Evolutionary conservation across 2,888 invertebrate species (phyloP).

Genomic region (Shargacucullia verbasci): DNA sequence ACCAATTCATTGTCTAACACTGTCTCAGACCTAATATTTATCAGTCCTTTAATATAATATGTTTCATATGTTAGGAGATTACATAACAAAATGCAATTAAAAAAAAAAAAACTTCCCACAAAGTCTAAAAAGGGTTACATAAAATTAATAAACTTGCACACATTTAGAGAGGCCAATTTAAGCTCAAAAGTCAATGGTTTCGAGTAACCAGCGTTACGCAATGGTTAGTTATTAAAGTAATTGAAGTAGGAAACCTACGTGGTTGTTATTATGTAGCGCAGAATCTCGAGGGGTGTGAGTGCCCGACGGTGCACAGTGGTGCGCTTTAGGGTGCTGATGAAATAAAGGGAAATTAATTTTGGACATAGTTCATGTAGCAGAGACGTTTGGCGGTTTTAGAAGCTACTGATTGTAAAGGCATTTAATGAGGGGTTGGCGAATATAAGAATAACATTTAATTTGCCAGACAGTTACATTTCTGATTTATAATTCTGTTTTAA

Average conservation of each 20-base stretch:
- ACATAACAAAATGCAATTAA: background rate
- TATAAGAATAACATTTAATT: conserved; percentile 2
- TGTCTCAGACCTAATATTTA: too few species aligned
- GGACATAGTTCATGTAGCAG: conserved; percentile 32
- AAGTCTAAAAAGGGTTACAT: conserved; percentile 19
- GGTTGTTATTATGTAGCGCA: conserved; percentile 59
- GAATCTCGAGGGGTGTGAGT: conserved; percentile 41
- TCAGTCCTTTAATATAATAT: too few species aligned
- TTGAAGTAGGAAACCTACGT: conserved; percentile 72
- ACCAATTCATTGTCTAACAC: too few species aligned
- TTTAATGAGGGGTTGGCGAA: conserved; percentile 13
- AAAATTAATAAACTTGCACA: conserved; percentile 56
- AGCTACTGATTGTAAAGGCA: conserved; percentile 23
- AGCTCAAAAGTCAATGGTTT: conserved; percentile 56
- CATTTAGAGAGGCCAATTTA: conserved; percentile 48
- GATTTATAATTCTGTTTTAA: too few species aligned
- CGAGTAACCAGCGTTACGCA: conserved; percentile 53
- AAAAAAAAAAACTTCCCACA: conserved; percentile 1
- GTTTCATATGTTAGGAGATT: too few species aligned
- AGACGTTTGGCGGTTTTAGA: conserved; percentile 27
- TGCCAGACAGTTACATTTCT: too few species aligned
- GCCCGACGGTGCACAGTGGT: conserved; percentile 19
- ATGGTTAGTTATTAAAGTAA: conserved; percentile 77
- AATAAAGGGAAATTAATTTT: conserved; percentile 41
- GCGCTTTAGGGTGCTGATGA: conserved; percentile 37